phyloP scores from a whole-genome alignment of 1,140 invertebrate genomes.

The Bombus polaris region DNA sequence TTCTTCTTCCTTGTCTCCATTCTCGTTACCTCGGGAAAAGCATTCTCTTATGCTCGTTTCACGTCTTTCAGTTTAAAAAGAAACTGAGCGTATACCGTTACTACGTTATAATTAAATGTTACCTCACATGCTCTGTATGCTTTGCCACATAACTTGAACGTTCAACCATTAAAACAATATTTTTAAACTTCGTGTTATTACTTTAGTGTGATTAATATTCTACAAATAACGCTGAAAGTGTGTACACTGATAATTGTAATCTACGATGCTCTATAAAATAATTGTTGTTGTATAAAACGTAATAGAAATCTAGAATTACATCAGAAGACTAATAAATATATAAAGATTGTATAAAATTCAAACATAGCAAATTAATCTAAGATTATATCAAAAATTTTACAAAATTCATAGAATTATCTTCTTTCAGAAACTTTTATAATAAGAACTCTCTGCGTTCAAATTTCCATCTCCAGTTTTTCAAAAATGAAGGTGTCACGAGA shows the following conservation, averaged over 20 bases:
- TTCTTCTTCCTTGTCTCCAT: slow-evolving; percentile 45
- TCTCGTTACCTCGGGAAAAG: slow-evolving; percentile 26
- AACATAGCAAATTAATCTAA: no score
- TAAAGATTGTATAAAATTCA: no score
- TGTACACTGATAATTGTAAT: background rate
- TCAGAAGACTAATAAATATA: background rate
- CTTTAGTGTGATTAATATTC: background rate
- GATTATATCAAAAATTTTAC: background rate
- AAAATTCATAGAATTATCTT: background rate
- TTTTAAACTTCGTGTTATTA: background rate
- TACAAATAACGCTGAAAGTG: background rate
- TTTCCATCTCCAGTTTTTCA: background rate
- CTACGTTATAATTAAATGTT: slow-evolving; percentile 26
- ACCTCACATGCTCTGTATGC: background rate
- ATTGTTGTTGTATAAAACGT: no score
- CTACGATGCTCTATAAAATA: background rate
- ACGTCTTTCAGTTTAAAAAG: slow-evolving; percentile 5
- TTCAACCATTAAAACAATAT: background rate
- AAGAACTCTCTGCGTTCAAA: background rate
- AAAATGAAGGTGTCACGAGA: background rate
- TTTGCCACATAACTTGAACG: background rate
- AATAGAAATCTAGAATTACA: background rate
- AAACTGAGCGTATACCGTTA: slow-evolving; percentile 18
- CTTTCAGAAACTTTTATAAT: background rate
- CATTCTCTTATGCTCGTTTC: background rate